phyloP scores from a whole-genome alignment of 2,888 invertebrate species.

The Alviniconcha strummeri region DNA sequence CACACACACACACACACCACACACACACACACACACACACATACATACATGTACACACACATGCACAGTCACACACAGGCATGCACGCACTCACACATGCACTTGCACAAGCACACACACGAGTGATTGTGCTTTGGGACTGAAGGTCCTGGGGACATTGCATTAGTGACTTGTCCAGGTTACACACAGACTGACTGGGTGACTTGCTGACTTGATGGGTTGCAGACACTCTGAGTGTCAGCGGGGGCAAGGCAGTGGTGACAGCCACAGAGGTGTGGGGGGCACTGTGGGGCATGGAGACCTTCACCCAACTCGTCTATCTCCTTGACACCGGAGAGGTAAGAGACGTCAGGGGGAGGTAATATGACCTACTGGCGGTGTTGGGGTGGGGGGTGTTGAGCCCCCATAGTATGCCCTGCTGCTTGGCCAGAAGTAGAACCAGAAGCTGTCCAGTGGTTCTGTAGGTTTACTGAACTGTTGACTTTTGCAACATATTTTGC shows the following conservation, averaged over 20 bases:
- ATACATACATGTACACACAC: not conserved
- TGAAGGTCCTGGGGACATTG: too few relatives aligned
- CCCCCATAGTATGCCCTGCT: too few relatives aligned
- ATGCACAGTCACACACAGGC: not conserved
- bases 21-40: not conserved
- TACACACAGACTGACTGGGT: not conserved
- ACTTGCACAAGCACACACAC: not conserved
- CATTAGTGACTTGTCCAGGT: too few relatives aligned
- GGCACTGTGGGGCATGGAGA: slow-evolving; percentile 88
- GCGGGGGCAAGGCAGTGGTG: slow-evolving; percentile 45
- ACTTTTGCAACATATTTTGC: too few relatives aligned
- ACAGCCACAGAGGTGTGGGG: slow-evolving; percentile 82
- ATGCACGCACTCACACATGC: not conserved
- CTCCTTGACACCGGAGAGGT: slow-evolving; percentile 72
- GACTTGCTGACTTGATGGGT: not conserved
- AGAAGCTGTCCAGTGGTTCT: too few relatives aligned
- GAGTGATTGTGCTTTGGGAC: too few relatives aligned
- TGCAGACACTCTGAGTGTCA: slow-evolving; percentile 77
- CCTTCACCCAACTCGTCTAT: slow-evolving; percentile 85
- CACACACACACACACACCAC: too few relatives aligned
- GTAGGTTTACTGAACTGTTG: too few relatives aligned
- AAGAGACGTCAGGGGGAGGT: slow-evolving; percentile 26
- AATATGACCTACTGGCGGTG: too few relatives aligned
- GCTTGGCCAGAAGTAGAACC: too few relatives aligned
- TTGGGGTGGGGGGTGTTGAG: too few relatives aligned